Conservation (phyloP, 2,797 vertebrate species). For the Tinamus major region DNA sequence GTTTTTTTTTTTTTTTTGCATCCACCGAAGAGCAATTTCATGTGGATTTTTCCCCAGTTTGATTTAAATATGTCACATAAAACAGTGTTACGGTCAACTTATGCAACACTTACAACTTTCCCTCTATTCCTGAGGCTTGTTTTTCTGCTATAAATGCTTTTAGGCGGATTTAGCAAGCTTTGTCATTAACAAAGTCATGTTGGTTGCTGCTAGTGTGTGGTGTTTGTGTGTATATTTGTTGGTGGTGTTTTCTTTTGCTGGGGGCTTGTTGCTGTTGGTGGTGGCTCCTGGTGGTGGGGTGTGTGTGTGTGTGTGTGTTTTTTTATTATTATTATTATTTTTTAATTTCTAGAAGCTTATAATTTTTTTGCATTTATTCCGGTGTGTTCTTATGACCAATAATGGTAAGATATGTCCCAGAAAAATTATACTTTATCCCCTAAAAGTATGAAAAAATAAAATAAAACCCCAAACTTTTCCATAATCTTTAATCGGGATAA, state of each 20-base stretch:
- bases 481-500: not conserved
- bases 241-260: not conserved
- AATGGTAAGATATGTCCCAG: not conserved
- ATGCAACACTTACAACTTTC: not conserved
- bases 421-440: not conserved
- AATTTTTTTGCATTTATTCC: not conserved
- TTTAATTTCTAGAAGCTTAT: not conserved
- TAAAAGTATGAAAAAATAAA: not conserved
- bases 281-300: no score
- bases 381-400: not conserved
- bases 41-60: not conserved
- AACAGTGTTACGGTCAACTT: not conserved
- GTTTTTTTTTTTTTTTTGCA: not conserved
- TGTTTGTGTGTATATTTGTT: not conserved
- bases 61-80: not conserved
- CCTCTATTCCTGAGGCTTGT: not conserved
- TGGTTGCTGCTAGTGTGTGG: not conserved
- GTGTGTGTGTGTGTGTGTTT: not conserved
- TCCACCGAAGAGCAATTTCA: not conserved
- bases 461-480: fast-evolving
- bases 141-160: not conserved
- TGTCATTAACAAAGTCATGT: not conserved
- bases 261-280: no score
- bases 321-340: no score
- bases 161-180: not conserved